Percentiles rank a stretch among this genome's conserved stretches.
Evolutionary conservation across 2,113 vertebrate genomes (phyloP).

Genomic region (Onychostruthus taczanowskii): DNA sequence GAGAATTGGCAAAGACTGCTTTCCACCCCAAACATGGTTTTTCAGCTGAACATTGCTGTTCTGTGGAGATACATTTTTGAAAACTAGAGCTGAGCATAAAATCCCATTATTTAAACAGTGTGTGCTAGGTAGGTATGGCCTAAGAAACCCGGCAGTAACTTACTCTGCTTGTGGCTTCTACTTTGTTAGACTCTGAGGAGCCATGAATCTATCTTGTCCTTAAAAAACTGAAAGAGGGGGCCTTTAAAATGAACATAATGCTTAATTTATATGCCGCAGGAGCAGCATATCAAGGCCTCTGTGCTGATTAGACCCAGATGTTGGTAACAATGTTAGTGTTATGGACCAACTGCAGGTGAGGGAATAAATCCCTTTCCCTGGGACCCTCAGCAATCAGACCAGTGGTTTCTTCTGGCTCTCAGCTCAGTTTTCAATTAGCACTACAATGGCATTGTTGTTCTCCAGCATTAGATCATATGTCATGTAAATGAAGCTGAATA

Average conservation of each 20-base stretch:
- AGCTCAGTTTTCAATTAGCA: slow-evolving; percentile 77
- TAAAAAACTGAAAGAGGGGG: slow-evolving; percentile 76
- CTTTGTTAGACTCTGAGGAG: slow-evolving; percentile 83
- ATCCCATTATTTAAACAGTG: slow-evolving; percentile 71
- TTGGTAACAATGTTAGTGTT: slow-evolving; percentile 83
- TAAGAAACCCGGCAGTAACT: slow-evolving; percentile 71
- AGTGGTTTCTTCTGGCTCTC: slow-evolving; percentile 76
- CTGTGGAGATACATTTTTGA: slow-evolving; percentile 42
- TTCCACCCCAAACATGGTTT: slow-evolving; percentile 49
- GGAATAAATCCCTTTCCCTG: slow-evolving; percentile 76
- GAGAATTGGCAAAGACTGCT: slow-evolving; percentile 47
- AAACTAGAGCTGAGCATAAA: slow-evolving; percentile 64
- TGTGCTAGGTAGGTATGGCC: slow-evolving; percentile 64
- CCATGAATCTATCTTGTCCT: slow-evolving; percentile 87
- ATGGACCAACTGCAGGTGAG: slow-evolving; percentile 82
- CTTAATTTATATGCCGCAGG: slow-evolving; percentile 81
- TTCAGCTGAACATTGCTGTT: slow-evolving; percentile 54
- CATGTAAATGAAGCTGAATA: slow-evolving; percentile 80
- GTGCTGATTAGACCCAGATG: slow-evolving; percentile 84
- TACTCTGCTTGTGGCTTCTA: slow-evolving; percentile 75
- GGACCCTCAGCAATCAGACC: slow-evolving; percentile 77
- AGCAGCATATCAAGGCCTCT: slow-evolving; percentile 77
- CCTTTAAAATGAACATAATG: slow-evolving; percentile 79
- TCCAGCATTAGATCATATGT: slow-evolving; percentile 81
- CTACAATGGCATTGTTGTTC: slow-evolving; percentile 85